Evolutionary conservation across 2,888 invertebrate genomes (phyloP).

Genomic region (Leucoma salicis): DNA sequence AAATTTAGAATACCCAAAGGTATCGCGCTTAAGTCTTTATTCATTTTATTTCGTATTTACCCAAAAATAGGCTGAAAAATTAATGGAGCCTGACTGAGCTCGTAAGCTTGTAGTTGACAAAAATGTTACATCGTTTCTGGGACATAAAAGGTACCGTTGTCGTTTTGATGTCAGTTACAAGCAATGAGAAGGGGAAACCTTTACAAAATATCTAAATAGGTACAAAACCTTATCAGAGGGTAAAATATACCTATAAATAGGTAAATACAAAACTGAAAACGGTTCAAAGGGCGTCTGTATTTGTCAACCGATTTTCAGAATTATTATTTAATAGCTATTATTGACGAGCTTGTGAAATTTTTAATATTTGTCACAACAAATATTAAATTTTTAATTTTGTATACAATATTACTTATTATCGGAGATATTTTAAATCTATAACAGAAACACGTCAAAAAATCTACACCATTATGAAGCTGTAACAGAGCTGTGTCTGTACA

Average conservation of each 20-base stretch:
- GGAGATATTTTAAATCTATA: no score
- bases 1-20: neutral
- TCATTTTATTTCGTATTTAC: constrained; percentile 5
- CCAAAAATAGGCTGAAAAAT: constrained; percentile 10
- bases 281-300: no score
- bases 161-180: neutral
- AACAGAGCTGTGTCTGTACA: no score
- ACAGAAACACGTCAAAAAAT: no score
- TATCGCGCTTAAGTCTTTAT: neutral
- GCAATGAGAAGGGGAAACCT: neutral
- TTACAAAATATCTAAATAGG: neutral
- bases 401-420: no score
- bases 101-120: constrained; percentile 8
- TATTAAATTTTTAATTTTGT: no score
- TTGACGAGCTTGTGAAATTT: no score
- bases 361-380: no score
- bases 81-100: constrained; percentile 18
- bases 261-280: no score
- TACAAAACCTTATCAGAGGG: neutral
- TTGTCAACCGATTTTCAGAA: no score
- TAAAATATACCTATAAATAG: neutral
- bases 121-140: neutral
- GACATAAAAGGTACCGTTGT: neutral
- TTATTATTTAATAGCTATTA: no score
- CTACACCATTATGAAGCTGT: no score